A percentile compares a stretch with the other conserved stretches of the same genome.
phyloP scores from a whole-genome alignment of 2,888 invertebrate genomes.

The Eugnorisma glareosa region DNA sequence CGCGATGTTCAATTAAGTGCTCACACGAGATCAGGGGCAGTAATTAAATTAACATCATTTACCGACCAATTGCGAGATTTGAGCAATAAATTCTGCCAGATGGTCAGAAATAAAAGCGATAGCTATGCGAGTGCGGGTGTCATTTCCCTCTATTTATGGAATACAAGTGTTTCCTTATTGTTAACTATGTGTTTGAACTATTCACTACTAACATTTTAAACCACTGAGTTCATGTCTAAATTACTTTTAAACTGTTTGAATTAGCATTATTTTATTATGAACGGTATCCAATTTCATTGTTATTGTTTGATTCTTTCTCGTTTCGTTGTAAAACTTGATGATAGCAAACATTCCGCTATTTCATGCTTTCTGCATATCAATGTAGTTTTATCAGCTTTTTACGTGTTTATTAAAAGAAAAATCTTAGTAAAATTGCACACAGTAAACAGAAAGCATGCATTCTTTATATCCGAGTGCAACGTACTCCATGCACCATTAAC shows the following conservation, averaged over 20 bases:
- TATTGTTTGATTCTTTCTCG: conserved; percentile 31
- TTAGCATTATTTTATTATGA: conserved; percentile 12
- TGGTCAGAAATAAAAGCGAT: conserved; percentile 70
- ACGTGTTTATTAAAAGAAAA: conserved; percentile 53
- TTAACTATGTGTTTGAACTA: conserved; percentile 11
- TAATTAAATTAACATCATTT: conserved; percentile 88
- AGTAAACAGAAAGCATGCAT: conserved; percentile 75
- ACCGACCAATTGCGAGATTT: conserved; percentile 86
- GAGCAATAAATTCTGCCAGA: conserved; percentile 82
- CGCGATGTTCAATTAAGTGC: conserved; percentile 70
- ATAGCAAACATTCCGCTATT: conserved; percentile 33
- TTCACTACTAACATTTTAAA: conserved; percentile 31
- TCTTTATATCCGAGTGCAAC: conserved; percentile 79
- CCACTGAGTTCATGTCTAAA: not conserved
- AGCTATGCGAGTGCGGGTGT: conserved; percentile 66
- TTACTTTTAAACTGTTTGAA: conserved; percentile 3
- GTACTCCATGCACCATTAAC: conserved; percentile 87
- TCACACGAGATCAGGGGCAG: conserved; percentile 73
- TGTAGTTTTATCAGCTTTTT: conserved; percentile 42
- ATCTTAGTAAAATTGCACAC: conserved; percentile 51
- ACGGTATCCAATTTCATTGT: conserved; percentile 32
- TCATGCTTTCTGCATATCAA: conserved; percentile 64
- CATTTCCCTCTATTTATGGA: conserved; percentile 69
- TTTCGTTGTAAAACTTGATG: conserved; percentile 20
- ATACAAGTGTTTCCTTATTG: conserved; percentile 6